A percentile compares a stretch with the other conserved stretches of the same genome.
Evolutionary conservation across 2,113 vertebrate genomes (phyloP).

Genomic region (Parotia lawesii): DNA sequence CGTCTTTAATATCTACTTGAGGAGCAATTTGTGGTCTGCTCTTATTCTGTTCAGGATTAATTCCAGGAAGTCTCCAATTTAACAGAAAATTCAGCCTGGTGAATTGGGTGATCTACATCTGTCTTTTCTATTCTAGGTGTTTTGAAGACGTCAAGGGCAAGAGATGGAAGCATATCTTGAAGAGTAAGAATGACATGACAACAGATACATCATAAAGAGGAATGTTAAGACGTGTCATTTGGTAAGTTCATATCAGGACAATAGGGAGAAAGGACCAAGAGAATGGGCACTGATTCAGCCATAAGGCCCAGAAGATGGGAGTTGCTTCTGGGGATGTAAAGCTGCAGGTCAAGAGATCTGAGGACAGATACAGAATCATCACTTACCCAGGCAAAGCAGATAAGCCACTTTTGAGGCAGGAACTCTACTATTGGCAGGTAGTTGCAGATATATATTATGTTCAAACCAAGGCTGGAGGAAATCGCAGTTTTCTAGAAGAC

Average conservation of each 20-base stretch:
- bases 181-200: neutral
- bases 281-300: neutral
- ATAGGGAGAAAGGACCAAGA: neutral
- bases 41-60: neutral
- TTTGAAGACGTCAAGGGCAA: neutral
- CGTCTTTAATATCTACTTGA: neutral
- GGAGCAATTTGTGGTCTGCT: neutral
- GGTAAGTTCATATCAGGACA: slow-evolving; percentile 23
- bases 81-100: neutral
- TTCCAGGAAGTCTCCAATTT: neutral
- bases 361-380: neutral
- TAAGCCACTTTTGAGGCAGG: neutral
- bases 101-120: neutral
- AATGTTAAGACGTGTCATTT: neutral
- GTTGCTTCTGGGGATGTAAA: neutral
- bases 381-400: neutral
- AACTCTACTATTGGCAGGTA: neutral
- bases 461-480: neutral
- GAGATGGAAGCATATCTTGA: neutral
- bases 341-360: neutral
- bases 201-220: neutral
- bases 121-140: neutral
- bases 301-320: neutral
- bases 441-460: neutral
- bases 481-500: neutral